phyloP scores from a whole-genome alignment of 2,888 invertebrate genomes.

The Agrochola lychnidis region DNA sequence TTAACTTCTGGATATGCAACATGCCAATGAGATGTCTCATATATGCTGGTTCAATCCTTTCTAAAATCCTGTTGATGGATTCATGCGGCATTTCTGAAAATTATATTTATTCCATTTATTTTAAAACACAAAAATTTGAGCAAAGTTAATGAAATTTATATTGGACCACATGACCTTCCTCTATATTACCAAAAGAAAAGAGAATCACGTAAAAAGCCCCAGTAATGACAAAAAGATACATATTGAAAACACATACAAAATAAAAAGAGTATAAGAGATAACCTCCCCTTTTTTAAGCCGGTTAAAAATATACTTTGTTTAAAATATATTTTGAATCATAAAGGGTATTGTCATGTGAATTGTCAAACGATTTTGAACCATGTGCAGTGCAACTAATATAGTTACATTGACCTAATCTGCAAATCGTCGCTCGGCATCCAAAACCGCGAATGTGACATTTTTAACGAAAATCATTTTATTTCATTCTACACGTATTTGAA shows the following conservation, averaged over 20 bases:
- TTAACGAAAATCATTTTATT: no score
- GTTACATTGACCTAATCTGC: neutral
- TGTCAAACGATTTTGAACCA: neutral
- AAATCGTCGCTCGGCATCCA: neutral
- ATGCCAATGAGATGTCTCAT: conserved; percentile 80
- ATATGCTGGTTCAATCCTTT: conserved; percentile 81
- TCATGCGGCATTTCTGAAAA: conserved; percentile 81
- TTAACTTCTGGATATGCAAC: conserved; percentile 73
- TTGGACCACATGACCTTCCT: no score
- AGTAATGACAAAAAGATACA: no score
- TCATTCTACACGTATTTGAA: no score
- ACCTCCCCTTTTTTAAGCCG: neutral
- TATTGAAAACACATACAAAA: neutral
- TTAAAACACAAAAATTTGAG: no score
- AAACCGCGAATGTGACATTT: no score
- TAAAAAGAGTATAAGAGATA: no score
- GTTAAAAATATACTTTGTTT: neutral
- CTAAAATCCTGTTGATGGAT: conserved; percentile 78
- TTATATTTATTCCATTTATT: neutral
- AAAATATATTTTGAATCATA: neutral
- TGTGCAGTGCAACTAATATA: neutral
- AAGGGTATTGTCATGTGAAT: neutral
- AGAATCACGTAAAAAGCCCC: neutral
- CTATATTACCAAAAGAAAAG: no score
- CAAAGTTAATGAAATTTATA: neutral